Percentiles rank a stretch among this genome's conserved stretches.
Evolutionary conservation across 2,797 vertebrate species (phyloP).

Genomic region (Eulemur albifrons): DNA sequence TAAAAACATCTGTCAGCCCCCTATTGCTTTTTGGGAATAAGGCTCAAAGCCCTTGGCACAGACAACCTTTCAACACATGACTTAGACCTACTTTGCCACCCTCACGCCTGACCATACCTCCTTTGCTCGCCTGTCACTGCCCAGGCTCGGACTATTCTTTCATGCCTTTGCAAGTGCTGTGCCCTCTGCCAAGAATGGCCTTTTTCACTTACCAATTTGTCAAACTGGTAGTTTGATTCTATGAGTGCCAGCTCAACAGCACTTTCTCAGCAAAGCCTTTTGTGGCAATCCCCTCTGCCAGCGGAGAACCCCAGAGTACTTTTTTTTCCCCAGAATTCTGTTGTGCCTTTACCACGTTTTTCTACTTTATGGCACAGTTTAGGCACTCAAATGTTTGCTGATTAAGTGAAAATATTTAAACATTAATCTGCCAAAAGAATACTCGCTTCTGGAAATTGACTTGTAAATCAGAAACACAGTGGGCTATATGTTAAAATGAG

Average conservation of each 20-base stretch:
- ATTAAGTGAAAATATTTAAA: background rate
- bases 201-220: background rate
- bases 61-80: background rate
- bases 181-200: background rate
- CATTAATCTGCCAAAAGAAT: background rate
- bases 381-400: background rate
- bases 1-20: background rate
- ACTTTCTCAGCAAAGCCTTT: background rate
- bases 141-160: background rate
- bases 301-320: background rate
- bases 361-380: background rate
- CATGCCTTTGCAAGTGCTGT: background rate
- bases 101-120: background rate
- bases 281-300: background rate
- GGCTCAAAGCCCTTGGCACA: background rate
- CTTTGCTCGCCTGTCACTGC: background rate
- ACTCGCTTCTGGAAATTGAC: slow-evolving; percentile 5
- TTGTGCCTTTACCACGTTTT: background rate
- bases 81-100: background rate
- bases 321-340: no score
- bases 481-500: background rate
- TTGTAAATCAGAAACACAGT: background rate
- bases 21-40: background rate
- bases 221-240: background rate
- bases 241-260: background rate